phyloP scores from a whole-genome alignment of 2,888 invertebrate species.

The Hartigia nigra region DNA sequence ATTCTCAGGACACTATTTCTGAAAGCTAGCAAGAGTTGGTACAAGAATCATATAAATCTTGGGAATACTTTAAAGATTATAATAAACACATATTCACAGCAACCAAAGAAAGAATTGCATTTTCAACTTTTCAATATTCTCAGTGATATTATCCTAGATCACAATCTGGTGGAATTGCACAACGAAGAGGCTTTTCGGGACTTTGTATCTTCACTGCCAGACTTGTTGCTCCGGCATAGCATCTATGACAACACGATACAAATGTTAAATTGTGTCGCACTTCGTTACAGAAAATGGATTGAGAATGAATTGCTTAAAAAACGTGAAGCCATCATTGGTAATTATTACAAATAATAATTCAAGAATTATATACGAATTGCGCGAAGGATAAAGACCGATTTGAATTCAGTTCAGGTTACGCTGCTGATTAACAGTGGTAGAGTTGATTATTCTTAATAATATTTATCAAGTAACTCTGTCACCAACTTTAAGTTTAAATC shows the following conservation, averaged over 20 bases:
- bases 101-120: constrained; percentile 49
- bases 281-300: constrained; percentile 54
- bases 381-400: not conserved
- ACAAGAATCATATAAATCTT: constrained; percentile 47
- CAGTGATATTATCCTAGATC: constrained; percentile 65
- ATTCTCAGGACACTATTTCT: constrained; percentile 51
- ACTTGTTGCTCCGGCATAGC: constrained; percentile 44
- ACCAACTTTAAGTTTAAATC: not conserved
- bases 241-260: constrained; percentile 54
- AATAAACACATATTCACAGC: constrained; percentile 41
- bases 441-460: not conserved
- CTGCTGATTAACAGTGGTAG: not conserved
- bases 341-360: not conserved
- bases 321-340: constrained; percentile 50
- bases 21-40: constrained; percentile 50
- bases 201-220: constrained; percentile 52
- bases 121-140: constrained; percentile 66
- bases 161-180: constrained; percentile 58
- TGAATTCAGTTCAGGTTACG: not conserved
- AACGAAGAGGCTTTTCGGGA: constrained; percentile 52
- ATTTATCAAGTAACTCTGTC: not conserved
- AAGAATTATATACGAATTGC: not conserved
- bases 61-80: constrained; percentile 42
- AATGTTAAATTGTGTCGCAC: constrained; percentile 53
- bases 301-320: constrained; percentile 45